Base-by-base conservation (phyloP, 1,140 invertebrate species). In the Trypoxylus dichotomus region DNA sequence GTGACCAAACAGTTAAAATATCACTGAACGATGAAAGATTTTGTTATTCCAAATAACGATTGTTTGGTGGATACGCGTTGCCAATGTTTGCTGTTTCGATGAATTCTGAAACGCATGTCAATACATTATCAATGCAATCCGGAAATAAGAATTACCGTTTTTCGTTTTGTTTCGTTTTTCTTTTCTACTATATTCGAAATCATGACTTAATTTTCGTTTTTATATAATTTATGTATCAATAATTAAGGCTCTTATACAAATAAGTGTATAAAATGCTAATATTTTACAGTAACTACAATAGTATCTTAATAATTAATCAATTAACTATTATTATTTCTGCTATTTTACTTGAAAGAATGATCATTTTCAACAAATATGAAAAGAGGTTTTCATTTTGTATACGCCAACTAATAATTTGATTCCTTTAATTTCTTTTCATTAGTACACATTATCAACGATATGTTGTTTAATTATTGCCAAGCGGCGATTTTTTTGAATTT, bases 191-290 rank as follows among this genome's bases (percentile, higher is more conserved):
- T 11, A 68, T 68, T 68, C 8, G 24, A 68, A 68, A 13, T 68
- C 24, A 27, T 27, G 27, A 27, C 3, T 27, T 29, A 68, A 68
- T 68, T 68, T 29, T 68, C 60, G 60, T 68, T 68, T 68, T 68
- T 68, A 68, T 68, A 29, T 68, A 68, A 54, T 68, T 27, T 68
- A 68, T 29, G 27, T 68, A 24, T 68, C 60, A 68, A 68, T 54
- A 54, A 54, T 68, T 68, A 68, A 68, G 60, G 60, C 60, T 68
- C 60, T 68, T 68, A 68, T 68, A 68, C 60, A 68, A 68, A 68
- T 68, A 68, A 68, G 60, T 68, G 60, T 68, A 68, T 68, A 68
- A 68, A 68, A 68, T 68, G 60, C 60, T 68, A 68, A 29, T 68
- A 68, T 68, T 29, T 68, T 68, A 68, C 60, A 68, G 60, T 68